These are phyloP conservation scores for Eurytoma californica DNA, from an alignment of 2,888 invertebrate genomes.

Conservation along the genomic window DNA sequence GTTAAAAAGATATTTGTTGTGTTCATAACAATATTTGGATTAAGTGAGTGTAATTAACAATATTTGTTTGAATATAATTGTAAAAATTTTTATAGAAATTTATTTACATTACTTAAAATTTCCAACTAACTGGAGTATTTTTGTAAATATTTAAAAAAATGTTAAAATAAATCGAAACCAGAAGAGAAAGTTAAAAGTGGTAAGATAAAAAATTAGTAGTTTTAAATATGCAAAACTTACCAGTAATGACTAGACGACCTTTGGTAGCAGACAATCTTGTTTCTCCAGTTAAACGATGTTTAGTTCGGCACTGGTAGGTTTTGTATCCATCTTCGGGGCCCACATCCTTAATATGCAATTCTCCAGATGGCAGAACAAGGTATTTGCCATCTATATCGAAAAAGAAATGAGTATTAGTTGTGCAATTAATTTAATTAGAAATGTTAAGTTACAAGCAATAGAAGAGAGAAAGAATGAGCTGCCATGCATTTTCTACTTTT, in stretches of 20 bases:
- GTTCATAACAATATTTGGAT: too few relatives aligned
- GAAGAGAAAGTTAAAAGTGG: conserved; percentile 12
- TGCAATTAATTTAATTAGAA: background rate
- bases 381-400: conserved; percentile 90
- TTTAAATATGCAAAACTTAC: conserved; percentile 79
- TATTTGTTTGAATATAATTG: too few relatives aligned
- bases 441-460: conserved; percentile 17
- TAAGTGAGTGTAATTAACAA: too few relatives aligned
- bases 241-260: conserved; percentile 95
- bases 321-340: conserved; percentile 96
- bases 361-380: conserved; percentile 94
- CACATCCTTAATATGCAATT: conserved; percentile 95
- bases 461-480: background rate
- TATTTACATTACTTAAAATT: too few relatives aligned
- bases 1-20: too few relatives aligned
- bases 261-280: conserved; percentile 94
- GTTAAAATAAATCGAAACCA: background rate
- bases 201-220: conserved; percentile 1
- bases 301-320: conserved; percentile 95
- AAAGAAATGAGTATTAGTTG: conserved; percentile 1
- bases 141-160: too few relatives aligned
- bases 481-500: conserved; percentile 36
- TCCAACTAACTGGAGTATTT: too few relatives aligned
- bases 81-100: too few relatives aligned
- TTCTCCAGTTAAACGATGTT: conserved; percentile 94